These are phyloP conservation scores for Hyalella azteca DNA, from an alignment of 2,888 invertebrate genomes.

Conservation along the genomic window DNA sequence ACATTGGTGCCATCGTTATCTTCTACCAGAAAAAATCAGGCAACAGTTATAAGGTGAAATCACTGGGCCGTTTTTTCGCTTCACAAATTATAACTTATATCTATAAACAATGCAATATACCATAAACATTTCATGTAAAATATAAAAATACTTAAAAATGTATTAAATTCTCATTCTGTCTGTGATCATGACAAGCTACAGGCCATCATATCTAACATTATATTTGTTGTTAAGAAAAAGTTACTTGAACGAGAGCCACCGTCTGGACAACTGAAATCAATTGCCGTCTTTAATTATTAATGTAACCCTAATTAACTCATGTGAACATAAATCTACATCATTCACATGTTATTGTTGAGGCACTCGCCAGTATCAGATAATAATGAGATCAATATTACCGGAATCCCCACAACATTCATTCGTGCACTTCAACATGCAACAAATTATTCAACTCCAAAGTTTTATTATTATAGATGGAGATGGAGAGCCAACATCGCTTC, in stretches of 20 bases:
- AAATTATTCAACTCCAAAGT: not conserved
- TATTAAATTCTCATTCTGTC: too few relatives aligned
- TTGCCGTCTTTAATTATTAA: too few relatives aligned
- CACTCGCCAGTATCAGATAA: not conserved
- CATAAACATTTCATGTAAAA: not conserved
- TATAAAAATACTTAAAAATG: not conserved
- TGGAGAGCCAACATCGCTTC: not conserved
- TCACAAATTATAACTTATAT: not conserved
- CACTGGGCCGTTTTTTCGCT: not conserved
- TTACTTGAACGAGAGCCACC: too few relatives aligned
- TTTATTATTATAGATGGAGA: not conserved
- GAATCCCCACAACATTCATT: too few relatives aligned
- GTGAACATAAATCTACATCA: not conserved
- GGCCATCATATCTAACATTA: not conserved
- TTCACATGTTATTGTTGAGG: not conserved
- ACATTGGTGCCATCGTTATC: slow-evolving; percentile 67
- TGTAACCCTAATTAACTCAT: too few relatives aligned
- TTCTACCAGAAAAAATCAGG: slow-evolving; percentile 63
- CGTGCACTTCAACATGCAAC: too few relatives aligned
- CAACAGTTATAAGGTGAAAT: slow-evolving; percentile 42
- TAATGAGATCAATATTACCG: not conserved
- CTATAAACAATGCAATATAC: not conserved
- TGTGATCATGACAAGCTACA: too few relatives aligned
- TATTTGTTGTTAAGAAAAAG: not conserved
- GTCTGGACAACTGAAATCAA: too few relatives aligned